These are phyloP conservation scores for Papilio aristodemus DNA, from an alignment of 1,140 invertebrate genomes.

Conservation along the genomic window DNA sequence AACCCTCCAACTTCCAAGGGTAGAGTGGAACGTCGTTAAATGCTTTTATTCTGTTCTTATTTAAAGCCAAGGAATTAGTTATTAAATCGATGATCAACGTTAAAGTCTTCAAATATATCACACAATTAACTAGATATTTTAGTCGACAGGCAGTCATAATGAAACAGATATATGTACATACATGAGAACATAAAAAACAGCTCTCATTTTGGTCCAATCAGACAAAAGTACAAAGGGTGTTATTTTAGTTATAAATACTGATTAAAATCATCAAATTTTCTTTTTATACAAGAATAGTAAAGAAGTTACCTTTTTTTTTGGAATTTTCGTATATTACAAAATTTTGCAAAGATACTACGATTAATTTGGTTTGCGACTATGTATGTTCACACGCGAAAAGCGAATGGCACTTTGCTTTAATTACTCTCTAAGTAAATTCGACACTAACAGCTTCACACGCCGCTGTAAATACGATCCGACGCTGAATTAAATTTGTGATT, in stretches of 20 bases:
- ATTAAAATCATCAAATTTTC: no score
- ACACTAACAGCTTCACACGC: slow-evolving; percentile 8
- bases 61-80: not conserved
- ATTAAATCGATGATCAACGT: not conserved
- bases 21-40: slow-evolving; percentile 26
- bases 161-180: no score
- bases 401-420: slow-evolving; percentile 13
- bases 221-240: no score
- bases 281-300: no score
- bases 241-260: no score
- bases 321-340: no score
- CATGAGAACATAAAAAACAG: no score
- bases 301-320: no score
- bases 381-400: not conserved
- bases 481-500: slow-evolving; percentile 13
- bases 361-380: not conserved
- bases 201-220: no score
- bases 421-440: slow-evolving; percentile 15
- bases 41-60: slow-evolving; percentile 7
- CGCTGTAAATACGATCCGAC: slow-evolving; percentile 14
- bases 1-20: slow-evolving; percentile 20
- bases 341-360: no score
- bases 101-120: not conserved
- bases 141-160: no score
- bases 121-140: not conserved